Evolutionary conservation across 2,113 vertebrate genomes (phyloP).

Genomic region (Coreoperca whiteheadi): DNA sequence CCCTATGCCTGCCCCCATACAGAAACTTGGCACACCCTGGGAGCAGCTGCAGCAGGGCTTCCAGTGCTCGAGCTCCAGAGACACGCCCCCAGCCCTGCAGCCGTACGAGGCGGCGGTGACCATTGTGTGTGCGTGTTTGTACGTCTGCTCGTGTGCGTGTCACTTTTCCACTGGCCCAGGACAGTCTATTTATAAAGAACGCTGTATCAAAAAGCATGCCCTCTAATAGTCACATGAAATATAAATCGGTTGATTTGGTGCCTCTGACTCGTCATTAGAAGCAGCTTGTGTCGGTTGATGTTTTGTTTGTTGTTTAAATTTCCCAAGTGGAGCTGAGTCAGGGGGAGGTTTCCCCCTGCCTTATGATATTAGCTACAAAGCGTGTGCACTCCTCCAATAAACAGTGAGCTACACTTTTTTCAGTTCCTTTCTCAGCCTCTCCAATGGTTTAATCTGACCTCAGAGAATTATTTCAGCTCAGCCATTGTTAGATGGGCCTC

Average conservation of each 20-base stretch:
- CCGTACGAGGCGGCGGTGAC: constrained; percentile 68
- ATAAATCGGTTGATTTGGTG: constrained; percentile 52
- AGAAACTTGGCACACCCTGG: constrained; percentile 85
- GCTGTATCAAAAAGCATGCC: constrained; percentile 40
- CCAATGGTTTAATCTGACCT: not conserved
- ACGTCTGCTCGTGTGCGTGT: constrained; percentile 41
- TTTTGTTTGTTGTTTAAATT: constrained; percentile 78
- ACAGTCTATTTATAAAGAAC: constrained; percentile 57
- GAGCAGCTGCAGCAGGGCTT: constrained; percentile 84
- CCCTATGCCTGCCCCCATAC: constrained; percentile 74
- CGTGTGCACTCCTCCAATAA: constrained; percentile 32
- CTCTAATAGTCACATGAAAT: constrained; percentile 45
- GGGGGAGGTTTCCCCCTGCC: constrained; percentile 52
- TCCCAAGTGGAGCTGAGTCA: constrained; percentile 75
- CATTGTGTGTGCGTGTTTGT: constrained; percentile 53
- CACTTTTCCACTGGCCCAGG: constrained; percentile 56
- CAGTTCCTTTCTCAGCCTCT: constrained; percentile 8
- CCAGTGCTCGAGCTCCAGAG: constrained; percentile 73
- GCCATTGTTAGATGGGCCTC: not conserved
- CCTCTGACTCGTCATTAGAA: constrained; percentile 67
- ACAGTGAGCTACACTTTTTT: constrained; percentile 4
- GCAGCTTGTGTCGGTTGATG: constrained; percentile 68
- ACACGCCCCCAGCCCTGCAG: constrained; percentile 77
- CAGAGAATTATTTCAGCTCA: constrained; percentile 4
- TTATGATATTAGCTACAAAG: constrained; percentile 56